Conservation (phyloP, 2,797 vertebrate species). For the Mus caroli region DNA sequence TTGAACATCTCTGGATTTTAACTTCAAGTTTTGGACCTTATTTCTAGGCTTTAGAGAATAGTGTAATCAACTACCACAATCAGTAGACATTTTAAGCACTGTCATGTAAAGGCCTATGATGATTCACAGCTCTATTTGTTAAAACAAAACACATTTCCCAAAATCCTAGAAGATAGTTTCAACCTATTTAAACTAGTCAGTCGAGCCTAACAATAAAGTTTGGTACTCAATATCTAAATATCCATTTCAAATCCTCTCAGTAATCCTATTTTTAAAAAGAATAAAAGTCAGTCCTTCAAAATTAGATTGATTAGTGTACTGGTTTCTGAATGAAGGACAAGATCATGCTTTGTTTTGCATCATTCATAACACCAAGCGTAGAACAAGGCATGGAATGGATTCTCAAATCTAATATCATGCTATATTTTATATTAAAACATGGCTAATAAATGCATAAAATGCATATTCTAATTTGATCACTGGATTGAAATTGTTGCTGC, state of each 20-base stretch:
- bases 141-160: constrained; percentile 24
- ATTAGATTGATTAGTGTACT: background rate
- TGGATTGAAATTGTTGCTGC: background rate
- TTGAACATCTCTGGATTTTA: background rate
- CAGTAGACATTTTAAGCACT: background rate
- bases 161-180: constrained; percentile 49
- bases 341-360: background rate
- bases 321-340: background rate
- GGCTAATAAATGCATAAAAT: background rate
- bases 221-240: constrained; percentile 75
- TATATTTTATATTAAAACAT: background rate
- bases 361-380: background rate
- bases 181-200: constrained; percentile 60
- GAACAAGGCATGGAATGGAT: background rate
- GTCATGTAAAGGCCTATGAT: background rate
- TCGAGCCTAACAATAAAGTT: background rate
- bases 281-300: constrained; percentile 36
- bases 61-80: background rate
- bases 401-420: background rate
- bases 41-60: background rate
- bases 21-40: background rate
- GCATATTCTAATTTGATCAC: background rate
- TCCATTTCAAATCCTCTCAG: constrained; percentile 53
- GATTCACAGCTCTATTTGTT: background rate
- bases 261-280: background rate